Evolutionary conservation across 1,140 invertebrate genomes (phyloP), one percentile per base, ranked within the genome.

Genomic region (Holcopasites calliopsidis): DNA sequence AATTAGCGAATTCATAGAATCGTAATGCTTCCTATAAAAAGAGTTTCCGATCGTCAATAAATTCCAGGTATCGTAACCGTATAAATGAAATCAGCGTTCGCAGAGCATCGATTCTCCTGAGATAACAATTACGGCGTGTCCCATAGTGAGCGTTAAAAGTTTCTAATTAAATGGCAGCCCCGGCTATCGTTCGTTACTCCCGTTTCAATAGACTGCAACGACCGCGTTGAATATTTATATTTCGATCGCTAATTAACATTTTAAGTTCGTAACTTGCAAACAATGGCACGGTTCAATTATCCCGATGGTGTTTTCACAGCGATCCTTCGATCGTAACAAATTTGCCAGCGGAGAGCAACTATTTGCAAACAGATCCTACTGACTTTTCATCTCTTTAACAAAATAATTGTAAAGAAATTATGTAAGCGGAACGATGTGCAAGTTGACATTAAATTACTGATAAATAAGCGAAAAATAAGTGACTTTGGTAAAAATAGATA

Each of bases 151-250:
- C 60, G 60, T 62, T 62, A 62, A 62, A 62, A 62, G 35, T 62
- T 62, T 21, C 38, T 62, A 62, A 62, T 62, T 62, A 62, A 62
- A 62, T 62, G 60, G 42, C 28, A 38, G 60, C 60, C 13, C n/a
- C 11, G 44, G 60, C 38, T 62, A 62, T 62, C 60, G 60, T 60
- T 40, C 58, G 58, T 44, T 62, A 44, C 23, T 44, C 8, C 23
- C 23, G 38, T 62, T 62, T 62, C 35, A 44, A 62, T 62, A 62
- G 23, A 62, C 23, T 28, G 18, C 60, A 62, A 23, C 31, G 33
- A 21, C 11, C 58, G 28, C 38, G 60, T 62, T 62, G 38, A 42
- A 62, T 62, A 62, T 62, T 62, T 62, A 62, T 62, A 62, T 62
- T 40, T n/a, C 60, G 40, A 62, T 28, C 23, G 23, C 60, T 62